Conservation (phyloP, 2,888 invertebrate species). For the Pherbina coryleti region DNA sequence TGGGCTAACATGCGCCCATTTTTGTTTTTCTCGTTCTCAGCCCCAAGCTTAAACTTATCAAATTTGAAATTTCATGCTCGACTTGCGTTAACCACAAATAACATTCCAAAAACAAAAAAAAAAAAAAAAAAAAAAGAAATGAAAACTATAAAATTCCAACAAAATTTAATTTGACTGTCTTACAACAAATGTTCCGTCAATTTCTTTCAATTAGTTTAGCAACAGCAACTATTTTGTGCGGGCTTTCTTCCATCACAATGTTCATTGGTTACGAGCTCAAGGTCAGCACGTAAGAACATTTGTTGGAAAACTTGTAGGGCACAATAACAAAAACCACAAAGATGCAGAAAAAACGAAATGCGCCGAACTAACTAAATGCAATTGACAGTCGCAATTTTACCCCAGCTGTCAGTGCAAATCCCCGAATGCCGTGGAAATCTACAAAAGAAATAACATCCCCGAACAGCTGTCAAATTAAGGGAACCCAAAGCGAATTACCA, state of each 20-base stretch:
- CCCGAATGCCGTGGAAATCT: constrained; percentile 28
- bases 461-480: constrained; percentile 50
- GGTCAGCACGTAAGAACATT: neutral
- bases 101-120: no score
- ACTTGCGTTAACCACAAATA: no score
- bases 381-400: constrained; percentile 67
- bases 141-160: constrained; percentile 9
- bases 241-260: neutral
- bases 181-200: constrained; percentile 20
- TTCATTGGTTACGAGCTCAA: neutral
- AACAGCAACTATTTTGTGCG: constrained; percentile 4
- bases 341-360: neutral
- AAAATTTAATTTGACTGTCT: constrained; percentile 20
- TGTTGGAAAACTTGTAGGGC: neutral
- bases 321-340: neutral
- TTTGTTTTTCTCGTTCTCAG: no score
- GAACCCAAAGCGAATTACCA: constrained; percentile 47
- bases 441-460: constrained; percentile 37
- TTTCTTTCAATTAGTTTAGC: constrained; percentile 29
- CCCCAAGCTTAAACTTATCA: no score
- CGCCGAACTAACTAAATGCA: constrained; percentile 61
- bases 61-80: no score
- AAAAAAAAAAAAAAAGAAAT: no score
- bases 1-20: no score
- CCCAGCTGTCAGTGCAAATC: constrained; percentile 57